phyloP scores from a whole-genome alignment of 2,797 vertebrate genomes.

The Cossypha niveicapilla region DNA sequence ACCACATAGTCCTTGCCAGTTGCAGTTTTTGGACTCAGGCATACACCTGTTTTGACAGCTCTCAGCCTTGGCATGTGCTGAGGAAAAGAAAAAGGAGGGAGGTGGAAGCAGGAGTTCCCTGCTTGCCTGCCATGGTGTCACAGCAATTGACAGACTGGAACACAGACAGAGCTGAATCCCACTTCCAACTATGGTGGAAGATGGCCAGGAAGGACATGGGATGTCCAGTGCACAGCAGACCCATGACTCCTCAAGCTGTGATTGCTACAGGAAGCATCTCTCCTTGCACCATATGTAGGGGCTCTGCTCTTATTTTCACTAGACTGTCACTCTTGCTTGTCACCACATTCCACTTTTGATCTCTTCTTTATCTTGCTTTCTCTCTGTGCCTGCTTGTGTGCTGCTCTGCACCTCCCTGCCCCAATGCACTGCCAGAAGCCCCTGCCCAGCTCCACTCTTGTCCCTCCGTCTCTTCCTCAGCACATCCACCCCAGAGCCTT shows the following conservation, averaged over 20 bases:
- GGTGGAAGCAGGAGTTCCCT: background rate
- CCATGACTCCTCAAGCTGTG: accelerated
- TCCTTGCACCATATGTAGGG: accelerated
- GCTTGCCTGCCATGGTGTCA: accelerated
- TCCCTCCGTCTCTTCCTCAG: background rate
- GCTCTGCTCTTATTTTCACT: background rate
- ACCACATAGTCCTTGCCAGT: background rate
- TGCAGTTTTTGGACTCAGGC: background rate
- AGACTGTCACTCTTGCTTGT: accelerated
- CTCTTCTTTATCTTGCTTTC: background rate
- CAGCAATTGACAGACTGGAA: background rate
- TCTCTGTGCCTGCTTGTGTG: background rate
- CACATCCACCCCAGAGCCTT: background rate
- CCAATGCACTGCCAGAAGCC: background rate
- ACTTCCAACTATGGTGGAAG: background rate
- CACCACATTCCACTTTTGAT: background rate
- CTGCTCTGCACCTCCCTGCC: background rate
- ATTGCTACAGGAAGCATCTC: background rate
- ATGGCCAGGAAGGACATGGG: background rate
- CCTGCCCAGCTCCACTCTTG: background rate
- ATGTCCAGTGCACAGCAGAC: background rate
- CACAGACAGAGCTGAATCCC: background rate
- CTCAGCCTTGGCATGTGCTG: background rate
- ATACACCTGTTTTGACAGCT: background rate
- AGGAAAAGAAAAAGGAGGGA: background rate